These are phyloP conservation scores for Rhizomys pruinosus DNA, from an alignment of 2,113 vertebrate genomes.

Conservation along the genomic window DNA sequence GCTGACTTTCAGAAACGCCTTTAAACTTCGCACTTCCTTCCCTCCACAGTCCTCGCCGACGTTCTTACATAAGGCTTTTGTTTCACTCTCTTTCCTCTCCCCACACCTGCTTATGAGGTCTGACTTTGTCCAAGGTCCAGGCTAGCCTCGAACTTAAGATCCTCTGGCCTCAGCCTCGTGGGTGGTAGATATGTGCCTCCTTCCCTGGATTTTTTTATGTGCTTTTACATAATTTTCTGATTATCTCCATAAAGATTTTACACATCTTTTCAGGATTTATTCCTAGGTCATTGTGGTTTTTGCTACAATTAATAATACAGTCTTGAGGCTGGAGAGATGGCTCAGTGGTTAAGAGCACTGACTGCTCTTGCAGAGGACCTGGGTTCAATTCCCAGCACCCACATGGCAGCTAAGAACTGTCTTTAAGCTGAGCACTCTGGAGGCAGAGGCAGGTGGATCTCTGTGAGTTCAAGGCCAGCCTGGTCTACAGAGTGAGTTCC, in stretches of 20 bases:
- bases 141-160: no score
- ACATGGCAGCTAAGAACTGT: no score
- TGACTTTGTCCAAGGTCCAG: background rate
- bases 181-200: background rate
- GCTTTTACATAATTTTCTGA: background rate
- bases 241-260: slow-evolving; percentile 53
- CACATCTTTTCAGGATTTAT: slow-evolving; percentile 12
- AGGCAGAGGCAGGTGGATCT: no score
- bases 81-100: background rate
- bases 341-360: no score
- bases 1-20: slow-evolving; percentile 14
- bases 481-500: no score
- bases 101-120: background rate
- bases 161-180: background rate
- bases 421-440: no score
- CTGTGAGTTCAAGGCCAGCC: no score
- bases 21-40: background rate
- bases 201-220: background rate
- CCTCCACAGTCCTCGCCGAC: background rate
- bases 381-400: no score
- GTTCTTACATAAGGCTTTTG: background rate
- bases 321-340: no score
- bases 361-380: no score
- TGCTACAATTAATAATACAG: no score
- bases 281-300: background rate